phyloP scores from a whole-genome alignment of 2,113 vertebrate genomes.

The Laticauda laticaudata region DNA sequence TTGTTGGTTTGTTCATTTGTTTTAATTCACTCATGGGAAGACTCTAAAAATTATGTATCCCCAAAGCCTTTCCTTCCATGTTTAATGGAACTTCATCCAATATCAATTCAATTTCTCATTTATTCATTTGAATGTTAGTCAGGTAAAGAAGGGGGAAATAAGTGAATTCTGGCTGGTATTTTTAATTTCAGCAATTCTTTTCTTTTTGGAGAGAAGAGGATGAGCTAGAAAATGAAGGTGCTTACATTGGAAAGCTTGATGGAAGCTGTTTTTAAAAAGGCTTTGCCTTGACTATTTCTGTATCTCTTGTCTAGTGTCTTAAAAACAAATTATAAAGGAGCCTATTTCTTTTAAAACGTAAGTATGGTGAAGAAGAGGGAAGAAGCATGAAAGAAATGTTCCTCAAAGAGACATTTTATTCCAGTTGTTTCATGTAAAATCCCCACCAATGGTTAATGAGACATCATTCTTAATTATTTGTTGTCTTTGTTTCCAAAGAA shows the following conservation, averaged over 20 bases:
- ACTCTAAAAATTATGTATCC: background rate
- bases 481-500: slow-evolving; percentile 12
- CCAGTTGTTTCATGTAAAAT: background rate
- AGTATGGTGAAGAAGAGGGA: background rate
- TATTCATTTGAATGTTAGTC: background rate
- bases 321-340: background rate
- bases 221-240: background rate
- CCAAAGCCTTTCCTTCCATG: background rate
- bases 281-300: rapidly evolving
- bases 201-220: background rate
- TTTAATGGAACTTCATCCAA: background rate
- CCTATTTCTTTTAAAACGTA: background rate
- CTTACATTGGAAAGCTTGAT: background rate
- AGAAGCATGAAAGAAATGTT: background rate
- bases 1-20: background rate
- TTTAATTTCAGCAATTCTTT: background rate
- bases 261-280: background rate
- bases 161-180: background rate
- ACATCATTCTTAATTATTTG: slow-evolving; percentile 3
- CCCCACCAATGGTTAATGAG: slow-evolving; percentile 6
- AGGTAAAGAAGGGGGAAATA: background rate
- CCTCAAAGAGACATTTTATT: slow-evolving; percentile 10
- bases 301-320: background rate
- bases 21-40: background rate
- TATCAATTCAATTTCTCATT: rapidly evolving